Percentiles rank a stretch among this genome's conserved stretches.
Conservation (phyloP, 2,113 vertebrate genomes). For the Coracopsis vasa region DNA sequence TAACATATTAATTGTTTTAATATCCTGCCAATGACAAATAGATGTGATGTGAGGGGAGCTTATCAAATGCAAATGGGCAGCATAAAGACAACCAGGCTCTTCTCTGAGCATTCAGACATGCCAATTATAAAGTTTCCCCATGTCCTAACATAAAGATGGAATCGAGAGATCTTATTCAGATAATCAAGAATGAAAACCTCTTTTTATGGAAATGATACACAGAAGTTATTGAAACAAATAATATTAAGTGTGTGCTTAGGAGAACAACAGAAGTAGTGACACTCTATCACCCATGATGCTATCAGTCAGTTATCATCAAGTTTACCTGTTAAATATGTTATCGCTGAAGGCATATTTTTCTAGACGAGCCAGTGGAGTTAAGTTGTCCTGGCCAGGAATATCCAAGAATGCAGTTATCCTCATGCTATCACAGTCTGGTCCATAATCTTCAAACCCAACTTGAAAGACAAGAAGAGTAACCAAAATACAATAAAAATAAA, state of each 20-base stretch:
- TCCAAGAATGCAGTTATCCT: conserved; percentile 88
- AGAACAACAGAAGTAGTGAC: not conserved
- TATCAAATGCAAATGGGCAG: not conserved
- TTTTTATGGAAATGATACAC: not conserved
- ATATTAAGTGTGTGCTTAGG: not conserved
- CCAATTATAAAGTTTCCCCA: not conserved
- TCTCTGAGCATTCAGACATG: not conserved
- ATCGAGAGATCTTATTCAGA: not conserved
- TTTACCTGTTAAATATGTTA: conserved; percentile 88
- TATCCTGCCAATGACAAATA: not conserved
- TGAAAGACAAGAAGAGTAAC: not conserved
- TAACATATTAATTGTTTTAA: not conserved
- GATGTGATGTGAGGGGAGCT: not conserved
- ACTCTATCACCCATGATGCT: not conserved
- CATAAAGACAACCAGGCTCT: not conserved
- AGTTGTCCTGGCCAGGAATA: conserved; percentile 84
- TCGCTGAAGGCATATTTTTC: conserved; percentile 91
- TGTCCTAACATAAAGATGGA: not conserved
- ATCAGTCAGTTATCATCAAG: not conserved
- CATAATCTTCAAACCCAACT: conserved; percentile 91
- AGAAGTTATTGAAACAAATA: not conserved
- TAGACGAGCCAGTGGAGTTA: conserved; percentile 82
- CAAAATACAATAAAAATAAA: not conserved
- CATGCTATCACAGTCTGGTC: conserved; percentile 85
- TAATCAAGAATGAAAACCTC: not conserved